Conservation (phyloP, 1,140 invertebrate genomes). For the Centruroides vittatus region DNA sequence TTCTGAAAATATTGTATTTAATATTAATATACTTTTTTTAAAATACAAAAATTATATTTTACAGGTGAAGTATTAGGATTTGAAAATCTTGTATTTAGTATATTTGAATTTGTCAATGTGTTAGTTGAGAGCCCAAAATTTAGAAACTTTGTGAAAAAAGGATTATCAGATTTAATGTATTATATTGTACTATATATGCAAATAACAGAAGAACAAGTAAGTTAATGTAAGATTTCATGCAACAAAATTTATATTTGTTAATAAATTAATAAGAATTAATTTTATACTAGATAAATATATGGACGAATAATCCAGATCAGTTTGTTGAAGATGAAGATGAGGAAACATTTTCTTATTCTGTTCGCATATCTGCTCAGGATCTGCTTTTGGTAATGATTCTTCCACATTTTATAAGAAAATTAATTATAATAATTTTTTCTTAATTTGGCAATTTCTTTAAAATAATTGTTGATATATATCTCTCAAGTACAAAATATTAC, state of each 20-base stretch:
- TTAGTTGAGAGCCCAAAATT: slow-evolving; percentile 47
- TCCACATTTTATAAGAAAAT: no score
- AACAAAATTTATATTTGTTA: background rate
- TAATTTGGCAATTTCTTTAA: no score
- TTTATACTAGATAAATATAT: slow-evolving; percentile 38
- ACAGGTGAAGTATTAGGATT: slow-evolving; percentile 54
- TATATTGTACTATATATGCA: slow-evolving; percentile 61
- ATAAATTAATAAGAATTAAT: background rate
- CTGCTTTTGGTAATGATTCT: slow-evolving; percentile 45
- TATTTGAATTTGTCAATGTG: slow-evolving; percentile 57
- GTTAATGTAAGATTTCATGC: background rate
- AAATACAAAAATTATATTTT: slow-evolving; percentile 10
- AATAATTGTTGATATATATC: background rate
- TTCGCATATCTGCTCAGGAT: slow-evolving; percentile 60
- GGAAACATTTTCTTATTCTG: slow-evolving; percentile 48
- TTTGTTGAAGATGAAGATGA: slow-evolving; percentile 68
- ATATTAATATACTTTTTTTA: slow-evolving; percentile 11
- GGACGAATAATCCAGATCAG: slow-evolving; percentile 52
- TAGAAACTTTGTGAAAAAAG: slow-evolving; percentile 45
- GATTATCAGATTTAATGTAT: slow-evolving; percentile 53
- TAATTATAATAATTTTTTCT: slow-evolving; percentile 6
- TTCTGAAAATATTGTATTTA: slow-evolving; percentile 25
- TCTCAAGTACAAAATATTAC: background rate
- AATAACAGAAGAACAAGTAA: slow-evolving; percentile 56
- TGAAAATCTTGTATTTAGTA: slow-evolving; percentile 54